phyloP scores from a whole-genome alignment of 1,140 invertebrate genomes.

The Nephila pilipes region DNA sequence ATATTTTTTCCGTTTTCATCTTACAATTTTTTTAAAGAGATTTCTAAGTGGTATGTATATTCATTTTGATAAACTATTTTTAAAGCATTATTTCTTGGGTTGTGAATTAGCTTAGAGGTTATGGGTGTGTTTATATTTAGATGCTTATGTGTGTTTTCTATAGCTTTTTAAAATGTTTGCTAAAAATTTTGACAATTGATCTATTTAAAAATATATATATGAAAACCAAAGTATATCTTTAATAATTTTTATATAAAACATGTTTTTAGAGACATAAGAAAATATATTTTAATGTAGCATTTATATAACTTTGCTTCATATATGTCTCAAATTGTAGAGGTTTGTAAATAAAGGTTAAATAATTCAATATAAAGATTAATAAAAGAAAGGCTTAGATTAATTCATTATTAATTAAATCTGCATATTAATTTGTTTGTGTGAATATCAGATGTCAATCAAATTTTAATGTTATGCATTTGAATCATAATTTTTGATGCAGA shows the following conservation, averaged over 20 bases:
- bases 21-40: too few species aligned
- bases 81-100: background rate
- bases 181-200: too few species aligned
- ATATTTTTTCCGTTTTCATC: too few species aligned
- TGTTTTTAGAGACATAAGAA: background rate
- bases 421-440: too few species aligned
- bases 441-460: background rate
- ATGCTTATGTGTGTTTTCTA: background rate
- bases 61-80: background rate
- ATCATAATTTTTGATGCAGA: background rate
- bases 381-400: too few species aligned
- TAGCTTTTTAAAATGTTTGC: background rate
- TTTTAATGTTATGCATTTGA: conserved; percentile 6
- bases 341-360: too few species aligned
- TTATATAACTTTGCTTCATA: background rate
- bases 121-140: background rate
- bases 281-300: background rate
- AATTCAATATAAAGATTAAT: too few species aligned
- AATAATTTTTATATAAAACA: too few species aligned
- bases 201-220: too few species aligned
- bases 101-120: conserved; percentile 15
- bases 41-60: too few species aligned
- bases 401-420: background rate
- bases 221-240: too few species aligned
- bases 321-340: background rate